phyloP scores from a whole-genome alignment of 2,113 vertebrate species.

The Triplophysa tibetana region DNA sequence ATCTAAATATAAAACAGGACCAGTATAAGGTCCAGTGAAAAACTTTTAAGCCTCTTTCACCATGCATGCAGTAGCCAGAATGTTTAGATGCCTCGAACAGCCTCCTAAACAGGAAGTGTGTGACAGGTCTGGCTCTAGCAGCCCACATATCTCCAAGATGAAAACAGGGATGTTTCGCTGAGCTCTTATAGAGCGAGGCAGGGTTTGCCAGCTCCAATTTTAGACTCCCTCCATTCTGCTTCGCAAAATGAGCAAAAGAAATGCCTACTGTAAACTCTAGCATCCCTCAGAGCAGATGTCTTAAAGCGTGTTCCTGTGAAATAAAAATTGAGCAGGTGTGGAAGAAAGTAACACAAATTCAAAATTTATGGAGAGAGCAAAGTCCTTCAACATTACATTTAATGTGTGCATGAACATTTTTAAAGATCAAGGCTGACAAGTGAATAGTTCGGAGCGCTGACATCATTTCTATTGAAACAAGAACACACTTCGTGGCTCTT shows the following conservation, averaged over 20 bases:
- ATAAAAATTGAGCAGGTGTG: not conserved
- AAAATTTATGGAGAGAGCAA: not conserved
- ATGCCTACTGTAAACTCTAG: constrained; percentile 26
- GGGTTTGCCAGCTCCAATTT: constrained; percentile 47
- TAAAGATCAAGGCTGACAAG: no score
- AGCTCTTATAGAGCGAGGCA: constrained; percentile 55
- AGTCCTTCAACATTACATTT: not conserved
- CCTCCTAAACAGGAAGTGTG: constrained; percentile 46
- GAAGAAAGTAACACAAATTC: not conserved
- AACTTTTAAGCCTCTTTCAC: constrained; percentile 44
- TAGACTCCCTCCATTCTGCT: constrained; percentile 35
- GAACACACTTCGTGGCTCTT: no score
- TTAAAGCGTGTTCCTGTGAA: not conserved
- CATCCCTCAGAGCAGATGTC: not conserved
- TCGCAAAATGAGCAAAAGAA: constrained; percentile 45
- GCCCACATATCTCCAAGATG: constrained; percentile 62
- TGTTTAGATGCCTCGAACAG: constrained; percentile 53
- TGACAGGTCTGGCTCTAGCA: constrained; percentile 55
- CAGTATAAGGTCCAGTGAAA: constrained; percentile 34
- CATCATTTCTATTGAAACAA: no score
- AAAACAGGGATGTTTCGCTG: constrained; percentile 39
- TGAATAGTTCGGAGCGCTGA: no score
- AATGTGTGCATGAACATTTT: not conserved
- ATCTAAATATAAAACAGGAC: constrained; percentile 47
- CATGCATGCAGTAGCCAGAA: constrained; percentile 28